phyloP scores from a whole-genome alignment of 2,888 invertebrate genomes.

The Rutpela maculata region DNA sequence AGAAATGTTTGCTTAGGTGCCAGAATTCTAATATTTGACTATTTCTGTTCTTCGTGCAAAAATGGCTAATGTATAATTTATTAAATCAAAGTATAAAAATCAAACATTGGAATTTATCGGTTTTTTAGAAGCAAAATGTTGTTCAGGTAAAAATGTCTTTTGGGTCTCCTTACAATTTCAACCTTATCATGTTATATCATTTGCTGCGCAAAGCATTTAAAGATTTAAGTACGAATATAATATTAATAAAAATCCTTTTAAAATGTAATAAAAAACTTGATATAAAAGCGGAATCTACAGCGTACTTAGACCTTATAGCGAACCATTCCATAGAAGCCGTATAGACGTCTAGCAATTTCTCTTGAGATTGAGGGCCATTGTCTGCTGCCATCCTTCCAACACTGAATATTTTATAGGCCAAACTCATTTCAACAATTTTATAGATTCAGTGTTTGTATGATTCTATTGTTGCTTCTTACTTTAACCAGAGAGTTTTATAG shows the following conservation, averaged over 20 bases:
- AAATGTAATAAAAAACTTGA: conserved; percentile 8
- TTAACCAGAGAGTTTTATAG: not conserved
- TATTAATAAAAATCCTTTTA: conserved; percentile 13
- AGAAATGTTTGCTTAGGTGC: no score
- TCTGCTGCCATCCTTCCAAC: conserved; percentile 22
- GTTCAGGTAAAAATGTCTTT: no score
- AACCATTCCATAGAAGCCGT: conserved; percentile 10
- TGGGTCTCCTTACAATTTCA: no score
- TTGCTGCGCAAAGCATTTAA: not conserved
- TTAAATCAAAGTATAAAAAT: no score
- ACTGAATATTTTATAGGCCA: conserved; percentile 28
- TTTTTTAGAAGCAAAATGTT: no score
- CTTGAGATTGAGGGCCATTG: conserved; percentile 21
- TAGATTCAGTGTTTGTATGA: conserved; percentile 7
- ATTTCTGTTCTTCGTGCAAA: no score
- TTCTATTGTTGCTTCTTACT: not conserved
- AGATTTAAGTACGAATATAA: not conserved
- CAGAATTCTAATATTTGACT: no score
- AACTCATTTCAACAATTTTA: conserved; percentile 21
- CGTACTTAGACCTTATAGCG: not conserved
- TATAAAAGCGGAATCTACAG: conserved; percentile 5
- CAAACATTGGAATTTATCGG: no score
- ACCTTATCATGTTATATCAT: no score
- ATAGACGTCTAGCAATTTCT: conserved; percentile 31
- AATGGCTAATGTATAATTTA: no score